These are phyloP conservation scores for Micromesistius poutassou DNA, from an alignment of 2,797 vertebrate genomes.

Conservation along the genomic window DNA sequence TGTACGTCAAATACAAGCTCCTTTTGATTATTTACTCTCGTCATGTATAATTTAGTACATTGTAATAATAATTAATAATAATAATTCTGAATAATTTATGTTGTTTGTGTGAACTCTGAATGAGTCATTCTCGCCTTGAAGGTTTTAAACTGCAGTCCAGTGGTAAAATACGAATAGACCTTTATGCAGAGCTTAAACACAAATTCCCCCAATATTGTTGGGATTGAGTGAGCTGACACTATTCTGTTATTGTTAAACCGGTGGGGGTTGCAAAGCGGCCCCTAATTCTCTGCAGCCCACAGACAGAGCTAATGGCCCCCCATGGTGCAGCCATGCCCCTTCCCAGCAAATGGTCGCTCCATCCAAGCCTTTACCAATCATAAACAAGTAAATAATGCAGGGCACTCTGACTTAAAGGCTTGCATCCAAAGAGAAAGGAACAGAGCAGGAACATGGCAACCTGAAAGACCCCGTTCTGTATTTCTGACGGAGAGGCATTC, in stretches of 20 bases:
- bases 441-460: neutral
- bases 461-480: neutral
- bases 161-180: neutral
- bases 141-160: neutral
- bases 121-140: neutral
- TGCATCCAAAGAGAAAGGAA: neutral
- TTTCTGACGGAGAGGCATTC: neutral
- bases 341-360: slow-evolving; percentile 65
- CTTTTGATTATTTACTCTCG: neutral
- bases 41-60: neutral
- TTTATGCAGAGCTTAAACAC: neutral
- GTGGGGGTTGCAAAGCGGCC: neutral
- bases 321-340: slow-evolving; percentile 18
- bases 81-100: too few relatives aligned
- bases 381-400: slow-evolving; percentile 76
- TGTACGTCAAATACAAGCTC: neutral
- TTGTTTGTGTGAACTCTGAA: neutral
- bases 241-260: neutral
- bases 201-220: neutral
- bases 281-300: neutral
- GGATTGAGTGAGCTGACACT: neutral
- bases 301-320: neutral
- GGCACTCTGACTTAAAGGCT: slow-evolving; percentile 47
- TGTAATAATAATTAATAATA: neutral
- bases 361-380: slow-evolving; percentile 70